These are phyloP conservation scores for Drosophila infuscata DNA, from an alignment of 2,888 invertebrate genomes.

Conservation along the genomic window DNA sequence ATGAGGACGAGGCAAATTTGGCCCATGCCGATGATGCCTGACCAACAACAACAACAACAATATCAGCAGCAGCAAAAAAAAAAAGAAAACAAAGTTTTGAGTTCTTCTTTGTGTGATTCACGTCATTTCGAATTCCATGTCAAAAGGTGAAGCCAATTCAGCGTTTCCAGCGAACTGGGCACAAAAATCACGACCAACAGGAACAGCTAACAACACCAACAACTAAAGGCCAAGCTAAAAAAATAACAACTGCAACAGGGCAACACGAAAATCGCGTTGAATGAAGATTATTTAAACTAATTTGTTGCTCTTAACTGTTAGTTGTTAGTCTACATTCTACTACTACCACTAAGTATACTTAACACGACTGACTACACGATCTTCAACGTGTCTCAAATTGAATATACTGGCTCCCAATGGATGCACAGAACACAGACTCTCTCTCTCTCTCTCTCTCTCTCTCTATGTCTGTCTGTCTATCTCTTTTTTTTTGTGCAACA, in stretches of 20 bases:
- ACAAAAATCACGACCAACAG: conserved; percentile 75
- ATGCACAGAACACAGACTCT: conserved; percentile 32
- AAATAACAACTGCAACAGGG: conserved; percentile 44
- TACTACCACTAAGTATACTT: conserved; percentile 13
- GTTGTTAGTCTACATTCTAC: conserved; percentile 55
- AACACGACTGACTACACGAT: conserved; percentile 34
- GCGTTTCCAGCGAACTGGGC: conserved; percentile 76
- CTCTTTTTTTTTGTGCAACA: background rate
- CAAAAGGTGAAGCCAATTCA: conserved; percentile 80
- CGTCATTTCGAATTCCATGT: conserved; percentile 80
- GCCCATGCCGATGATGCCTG: conserved; percentile 40
- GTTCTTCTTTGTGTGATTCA: conserved; percentile 67
- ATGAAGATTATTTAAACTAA: conserved; percentile 63
- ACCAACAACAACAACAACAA: conserved; percentile 18
- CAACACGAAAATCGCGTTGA: conserved; percentile 72
- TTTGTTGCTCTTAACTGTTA: conserved; percentile 54
- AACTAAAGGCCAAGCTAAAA: conserved; percentile 31
- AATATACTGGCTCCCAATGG: conserved; percentile 23
- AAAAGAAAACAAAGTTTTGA: conserved; percentile 42
- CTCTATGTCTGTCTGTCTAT: background rate
- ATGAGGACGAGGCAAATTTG: conserved; percentile 71
- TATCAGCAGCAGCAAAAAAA: background rate
- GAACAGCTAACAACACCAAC: conserved; percentile 27
- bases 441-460: background rate
- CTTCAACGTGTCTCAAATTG: conserved; percentile 47